phyloP scores from a whole-genome alignment of 2,888 invertebrate genomes.

The Oscheius sp. region DNA sequence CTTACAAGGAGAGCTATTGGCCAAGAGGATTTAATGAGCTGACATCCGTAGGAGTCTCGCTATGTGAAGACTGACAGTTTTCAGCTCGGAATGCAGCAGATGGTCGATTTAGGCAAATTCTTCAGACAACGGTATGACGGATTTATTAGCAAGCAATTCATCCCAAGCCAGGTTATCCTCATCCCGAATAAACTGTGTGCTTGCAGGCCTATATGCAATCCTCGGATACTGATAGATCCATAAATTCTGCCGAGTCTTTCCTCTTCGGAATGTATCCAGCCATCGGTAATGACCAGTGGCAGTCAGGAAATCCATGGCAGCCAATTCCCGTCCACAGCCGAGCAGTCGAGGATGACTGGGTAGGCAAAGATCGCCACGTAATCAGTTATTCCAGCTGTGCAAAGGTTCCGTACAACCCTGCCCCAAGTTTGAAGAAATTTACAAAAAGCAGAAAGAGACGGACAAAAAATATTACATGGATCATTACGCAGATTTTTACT shows the following conservation, averaged over 20 bases:
- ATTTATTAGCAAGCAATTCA: constrained; percentile 7
- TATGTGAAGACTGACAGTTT: constrained; percentile 6
- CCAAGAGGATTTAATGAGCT: constrained; percentile 51
- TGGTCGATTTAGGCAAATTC: constrained; percentile 60
- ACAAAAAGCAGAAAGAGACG: constrained; percentile 2
- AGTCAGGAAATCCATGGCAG: constrained; percentile 52
- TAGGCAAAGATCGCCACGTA: constrained; percentile 20
- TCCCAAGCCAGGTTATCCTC: constrained; percentile 8
- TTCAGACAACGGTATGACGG: constrained; percentile 52
- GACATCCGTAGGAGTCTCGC: constrained; percentile 49
- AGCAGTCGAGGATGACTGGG: constrained; percentile 56
- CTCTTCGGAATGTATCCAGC: constrained; percentile 83
- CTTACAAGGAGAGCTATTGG: constrained; percentile 46
- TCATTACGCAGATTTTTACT: constrained; percentile 50
- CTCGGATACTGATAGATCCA: constrained; percentile 73
- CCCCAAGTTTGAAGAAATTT: constrained; percentile 29
- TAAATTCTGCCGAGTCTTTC: constrained; percentile 86
- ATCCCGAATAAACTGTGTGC: too few relatives aligned
- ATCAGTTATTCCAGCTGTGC: constrained; percentile 39
- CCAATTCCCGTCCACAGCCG: constrained; percentile 62
- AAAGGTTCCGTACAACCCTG: constrained; percentile 47
- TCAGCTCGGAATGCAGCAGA: constrained; percentile 68
- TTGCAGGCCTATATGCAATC: constrained; percentile 71
- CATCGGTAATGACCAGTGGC: constrained; percentile 19
- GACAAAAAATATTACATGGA: constrained; percentile 3